Evolutionary conservation across 2,888 invertebrate species (phyloP), one percentile per base, ranked within the genome.

Genomic region (Hypena proboscidalis): DNA sequence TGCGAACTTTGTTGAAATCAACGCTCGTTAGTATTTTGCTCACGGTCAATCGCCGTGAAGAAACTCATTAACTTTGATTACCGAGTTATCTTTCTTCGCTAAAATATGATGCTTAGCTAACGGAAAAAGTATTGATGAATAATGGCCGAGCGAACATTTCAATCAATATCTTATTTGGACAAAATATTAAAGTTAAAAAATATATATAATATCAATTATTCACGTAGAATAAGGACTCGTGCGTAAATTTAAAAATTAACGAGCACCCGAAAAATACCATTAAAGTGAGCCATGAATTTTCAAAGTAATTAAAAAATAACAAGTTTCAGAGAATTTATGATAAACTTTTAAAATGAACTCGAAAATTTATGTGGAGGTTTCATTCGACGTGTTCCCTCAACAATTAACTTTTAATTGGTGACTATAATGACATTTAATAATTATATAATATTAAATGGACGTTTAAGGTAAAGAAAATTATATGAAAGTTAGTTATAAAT

Each of bases 21-120:
- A 56, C 53, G 52, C 60, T 71, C 55, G 60, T 71, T 68, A 67
- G 58, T 49, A 45, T 52, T 56, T 58, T 59, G 45, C 60, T 59
- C 59, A 60, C 44, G 53, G 53, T 70, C 73, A 75, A 77, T 77
- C 70, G 73, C 66, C 62, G 67, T 65, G 57, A 66, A 72, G 69
- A 70, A 69, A 73, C 58, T 70, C 67, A 68, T 71, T 73, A 69
- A 62, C 62, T 70, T 69, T 71, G 69, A 74, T 74, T 71, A 58
- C 55, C 52, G 54, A 58, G 64, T 50, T 57, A 56, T 39, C 56
- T 52, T 58, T 50, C 43, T 48, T 42, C 20, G 22, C 35, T 34
- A 46, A 25, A 39, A 40, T n/a, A n/a, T 30, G 50, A 27, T 52
- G 47, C 43, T 62, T 46, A 49, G 33, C 29, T 10, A 23, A 19